Percentiles rank a stretch among this genome's conserved stretches.
Conservation (phyloP, 2,888 invertebrate species). For the Melanostoma mellinum region DNA sequence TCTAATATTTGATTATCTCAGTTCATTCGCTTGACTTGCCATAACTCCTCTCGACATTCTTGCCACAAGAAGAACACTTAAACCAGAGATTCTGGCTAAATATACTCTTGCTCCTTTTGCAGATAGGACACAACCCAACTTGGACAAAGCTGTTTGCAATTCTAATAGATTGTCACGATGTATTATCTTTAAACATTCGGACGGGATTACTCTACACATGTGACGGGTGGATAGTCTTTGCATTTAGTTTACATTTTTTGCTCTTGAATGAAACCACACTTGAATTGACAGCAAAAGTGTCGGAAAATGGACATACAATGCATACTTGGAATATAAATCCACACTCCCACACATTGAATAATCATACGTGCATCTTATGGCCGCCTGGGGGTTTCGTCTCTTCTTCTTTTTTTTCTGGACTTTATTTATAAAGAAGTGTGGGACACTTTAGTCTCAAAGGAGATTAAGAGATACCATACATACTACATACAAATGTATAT, state of each 20-base stretch:
- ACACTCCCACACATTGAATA: background rate
- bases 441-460: constrained; percentile 44
- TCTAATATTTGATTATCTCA: constrained; percentile 54
- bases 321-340: constrained; percentile 19
- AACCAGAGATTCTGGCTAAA: constrained; percentile 27
- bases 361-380: constrained; percentile 24
- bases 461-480: constrained; percentile 38
- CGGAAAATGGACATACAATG: constrained; percentile 43
- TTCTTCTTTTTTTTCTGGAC: constrained; percentile 36
- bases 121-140: constrained; percentile 10
- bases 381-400: constrained; percentile 6
- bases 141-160: constrained; percentile 67
- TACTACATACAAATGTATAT: too few relatives aligned
- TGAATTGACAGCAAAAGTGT: constrained; percentile 67
- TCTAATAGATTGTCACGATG: constrained; percentile 64
- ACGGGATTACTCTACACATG: constrained; percentile 65
- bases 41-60: constrained; percentile 51
- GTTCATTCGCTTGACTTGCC: constrained; percentile 60
- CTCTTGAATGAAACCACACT: constrained; percentile 46
- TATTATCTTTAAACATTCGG: constrained; percentile 59
- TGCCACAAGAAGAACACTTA: constrained; percentile 33
- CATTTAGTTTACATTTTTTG: constrained; percentile 41
- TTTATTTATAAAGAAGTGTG: constrained; percentile 53
- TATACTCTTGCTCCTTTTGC: background rate
- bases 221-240: constrained; percentile 45